Evolutionary conservation across 2,113 vertebrate genomes (phyloP).

Genomic region (Macroglossus sobrinus): DNA sequence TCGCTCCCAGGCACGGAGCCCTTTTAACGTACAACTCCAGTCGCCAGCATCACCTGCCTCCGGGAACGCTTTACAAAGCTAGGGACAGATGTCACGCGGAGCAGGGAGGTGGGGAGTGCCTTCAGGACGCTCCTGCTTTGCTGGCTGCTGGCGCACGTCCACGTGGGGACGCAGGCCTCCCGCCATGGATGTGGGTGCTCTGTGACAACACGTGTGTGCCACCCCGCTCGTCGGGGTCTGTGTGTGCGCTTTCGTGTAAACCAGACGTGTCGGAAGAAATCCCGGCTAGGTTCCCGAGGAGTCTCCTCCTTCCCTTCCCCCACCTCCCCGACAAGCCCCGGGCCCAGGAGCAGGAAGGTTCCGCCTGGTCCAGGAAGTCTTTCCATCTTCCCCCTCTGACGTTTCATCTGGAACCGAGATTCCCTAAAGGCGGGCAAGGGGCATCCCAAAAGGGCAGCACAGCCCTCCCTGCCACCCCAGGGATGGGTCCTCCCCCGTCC

Average conservation of each 20-base stretch:
- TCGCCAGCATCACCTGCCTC: neutral
- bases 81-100: neutral
- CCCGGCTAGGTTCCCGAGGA: constrained; percentile 47
- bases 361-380: neutral
- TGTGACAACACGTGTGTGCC: neutral
- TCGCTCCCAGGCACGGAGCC: neutral
- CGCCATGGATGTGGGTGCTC: rapidly evolving
- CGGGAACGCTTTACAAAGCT: neutral
- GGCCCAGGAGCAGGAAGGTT: constrained; percentile 1
- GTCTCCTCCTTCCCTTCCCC: neutral
- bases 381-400: neutral
- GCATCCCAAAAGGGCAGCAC: neutral
- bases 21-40: constrained; percentile 18
- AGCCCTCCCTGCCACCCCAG: neutral
- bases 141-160: neutral
- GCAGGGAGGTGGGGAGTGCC: rapidly evolving
- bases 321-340: neutral
- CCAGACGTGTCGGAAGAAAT: neutral
- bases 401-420: neutral
- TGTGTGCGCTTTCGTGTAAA: neutral
- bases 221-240: neutral
- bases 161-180: rapidly evolving
- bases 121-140: neutral
- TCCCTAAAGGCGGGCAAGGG: neutral
- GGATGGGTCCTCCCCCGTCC: rapidly evolving